Evolutionary conservation across 2,797 vertebrate species (phyloP), one percentile per base, ranked within the genome.

Genomic region (Liparis tanakae): DNA sequence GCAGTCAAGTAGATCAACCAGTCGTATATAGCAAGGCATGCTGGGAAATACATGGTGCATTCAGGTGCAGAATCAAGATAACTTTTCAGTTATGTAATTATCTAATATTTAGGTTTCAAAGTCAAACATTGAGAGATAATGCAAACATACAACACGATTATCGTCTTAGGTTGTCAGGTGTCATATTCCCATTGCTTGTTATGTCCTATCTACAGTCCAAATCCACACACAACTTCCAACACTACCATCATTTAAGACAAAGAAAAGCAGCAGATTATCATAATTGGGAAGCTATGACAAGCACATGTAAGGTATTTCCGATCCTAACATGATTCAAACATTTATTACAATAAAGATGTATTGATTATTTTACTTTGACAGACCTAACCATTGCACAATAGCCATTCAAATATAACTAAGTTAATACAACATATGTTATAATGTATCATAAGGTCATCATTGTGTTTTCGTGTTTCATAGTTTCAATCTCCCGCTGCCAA

Each of bases 1-100:
- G 30, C 65, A 74, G 57, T 64, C 48, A 59, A 71, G 48, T 25
- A 30, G 41, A 54, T 70, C 48, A 76, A 78, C 53, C 62, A 59
- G 68, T 59, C 53, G 1, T 63, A 58, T 65, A 4, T 15, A 56
- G 80, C 90, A 89, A 81, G 50, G 93, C 89, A 93, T 91, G 64
- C 67, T 87, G 93, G 93, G 93, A 88, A 80, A 79, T 39, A 59
- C 20, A 68, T 57, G 85, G 7, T 87, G 68, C 86, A n/a, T 91
- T 91, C 88, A 82, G 0, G 61, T 44, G 15, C 69, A 44, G 5
- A 61, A 17, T n/a, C 1, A 37, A 57, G 17, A 20, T 10, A 59
- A 44, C 17, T 1, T 64, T 3, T 8, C 33, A 43, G 14, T 46
- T 66, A 39, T 60, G 33, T 25, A 37, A 58, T 12, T n/a, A 5